Evolutionary conservation across 2,888 invertebrate species (phyloP).

Genomic region (Tenodera sinensis): DNA sequence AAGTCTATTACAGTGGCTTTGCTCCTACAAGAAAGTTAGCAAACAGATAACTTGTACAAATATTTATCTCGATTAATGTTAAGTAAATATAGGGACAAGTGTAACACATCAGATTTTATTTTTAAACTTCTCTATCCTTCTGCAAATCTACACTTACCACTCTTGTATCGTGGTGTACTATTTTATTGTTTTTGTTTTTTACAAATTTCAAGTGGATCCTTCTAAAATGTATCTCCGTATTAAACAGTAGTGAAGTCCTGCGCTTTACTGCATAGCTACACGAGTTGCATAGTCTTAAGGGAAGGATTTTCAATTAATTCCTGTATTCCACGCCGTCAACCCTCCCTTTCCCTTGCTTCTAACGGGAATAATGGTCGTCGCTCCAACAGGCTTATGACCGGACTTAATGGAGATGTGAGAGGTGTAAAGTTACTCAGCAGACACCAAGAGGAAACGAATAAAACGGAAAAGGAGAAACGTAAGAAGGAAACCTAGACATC

Average conservation of each 20-base stretch:
- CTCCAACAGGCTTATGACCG: slow-evolving; percentile 13
- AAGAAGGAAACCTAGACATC: neutral
- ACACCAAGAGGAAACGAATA: neutral
- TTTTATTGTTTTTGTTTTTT: neutral
- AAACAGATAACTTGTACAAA: too few relatives aligned
- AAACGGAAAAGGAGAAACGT: neutral
- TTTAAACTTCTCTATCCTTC: too few relatives aligned
- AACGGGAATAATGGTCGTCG: neutral
- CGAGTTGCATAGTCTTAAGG: slow-evolving; percentile 15
- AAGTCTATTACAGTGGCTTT: too few relatives aligned
- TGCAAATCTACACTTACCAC: too few relatives aligned
- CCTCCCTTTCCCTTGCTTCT: neutral
- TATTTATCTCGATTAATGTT: too few relatives aligned
- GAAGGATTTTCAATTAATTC: slow-evolving; percentile 17
- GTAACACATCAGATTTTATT: too few relatives aligned
- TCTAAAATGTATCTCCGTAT: neutral
- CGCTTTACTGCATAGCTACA: slow-evolving; percentile 17
- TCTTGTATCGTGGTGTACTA: too few relatives aligned
- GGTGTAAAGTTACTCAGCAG: slow-evolving; percentile 1
- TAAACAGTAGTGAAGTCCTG: slow-evolving; percentile 6
- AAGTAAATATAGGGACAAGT: too few relatives aligned
- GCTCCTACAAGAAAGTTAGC: too few relatives aligned
- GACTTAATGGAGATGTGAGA: slow-evolving; percentile 16
- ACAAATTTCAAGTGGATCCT: neutral
- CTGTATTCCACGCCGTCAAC: neutral